Evolutionary conservation across 2,888 invertebrate species (phyloP).

Genomic region (Orgyia antiqua): DNA sequence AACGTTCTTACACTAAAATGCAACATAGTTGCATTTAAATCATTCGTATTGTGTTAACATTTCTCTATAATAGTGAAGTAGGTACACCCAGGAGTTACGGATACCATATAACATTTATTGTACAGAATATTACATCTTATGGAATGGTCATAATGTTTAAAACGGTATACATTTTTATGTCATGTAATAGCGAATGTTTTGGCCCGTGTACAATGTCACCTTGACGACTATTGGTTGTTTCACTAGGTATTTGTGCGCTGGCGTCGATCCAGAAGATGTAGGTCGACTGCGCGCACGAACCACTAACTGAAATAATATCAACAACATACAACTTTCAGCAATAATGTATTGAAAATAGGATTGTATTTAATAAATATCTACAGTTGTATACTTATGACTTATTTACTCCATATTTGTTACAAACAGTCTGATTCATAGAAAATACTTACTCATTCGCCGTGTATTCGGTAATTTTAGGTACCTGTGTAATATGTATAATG

Average conservation of each 20-base stretch:
- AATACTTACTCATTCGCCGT: constrained; percentile 16
- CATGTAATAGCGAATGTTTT: constrained; percentile 19
- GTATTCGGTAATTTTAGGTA: constrained; percentile 14
- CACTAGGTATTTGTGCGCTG: constrained; percentile 54
- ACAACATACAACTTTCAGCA: constrained; percentile 28
- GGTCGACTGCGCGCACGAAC: constrained; percentile 40
- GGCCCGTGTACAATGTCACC: constrained; percentile 50
- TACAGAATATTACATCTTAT: constrained; percentile 12
- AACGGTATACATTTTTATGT: constrained; percentile 13
- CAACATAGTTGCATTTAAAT: too few species aligned
- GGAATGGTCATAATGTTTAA: constrained; percentile 10
- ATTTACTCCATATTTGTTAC: constrained; percentile 10
- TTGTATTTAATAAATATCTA: constrained; percentile 14
- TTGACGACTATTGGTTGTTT: constrained; percentile 44
- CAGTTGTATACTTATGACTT: constrained; percentile 17
- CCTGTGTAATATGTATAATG: constrained; percentile 14
- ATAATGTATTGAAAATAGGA: constrained; percentile 26
- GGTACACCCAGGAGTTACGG: too few species aligned
- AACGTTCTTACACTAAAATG: too few species aligned
- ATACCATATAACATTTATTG: background rate
- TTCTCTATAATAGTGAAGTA: too few species aligned
- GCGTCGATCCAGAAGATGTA: constrained; percentile 55
- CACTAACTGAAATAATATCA: constrained; percentile 27
- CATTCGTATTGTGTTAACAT: too few species aligned
- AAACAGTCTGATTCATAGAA: constrained; percentile 24